Evolutionary conservation across 2,113 vertebrate species (phyloP).

Genomic region (Isurus oxyrinchus): DNA sequence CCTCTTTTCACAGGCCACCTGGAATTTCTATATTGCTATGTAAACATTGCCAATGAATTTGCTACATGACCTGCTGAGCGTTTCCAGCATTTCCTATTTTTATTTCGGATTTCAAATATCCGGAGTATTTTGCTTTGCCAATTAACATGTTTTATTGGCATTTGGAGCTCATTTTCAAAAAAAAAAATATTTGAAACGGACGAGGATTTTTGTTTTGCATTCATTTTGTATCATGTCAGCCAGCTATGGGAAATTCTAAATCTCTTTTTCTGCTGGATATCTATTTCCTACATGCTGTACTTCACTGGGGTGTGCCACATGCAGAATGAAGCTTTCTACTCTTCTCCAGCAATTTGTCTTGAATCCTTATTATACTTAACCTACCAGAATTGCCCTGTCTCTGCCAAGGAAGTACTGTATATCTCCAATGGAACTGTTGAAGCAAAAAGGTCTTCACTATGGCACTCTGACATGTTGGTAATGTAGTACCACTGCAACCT

Average conservation of each 20-base stretch:
- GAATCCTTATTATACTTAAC: not conserved
- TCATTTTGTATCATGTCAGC: not conserved
- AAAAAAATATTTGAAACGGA: not conserved
- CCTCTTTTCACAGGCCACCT: not conserved
- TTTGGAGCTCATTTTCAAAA: not conserved
- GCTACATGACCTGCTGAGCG: not conserved
- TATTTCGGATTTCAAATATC: not conserved
- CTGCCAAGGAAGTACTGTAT: not conserved
- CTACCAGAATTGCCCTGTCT: not conserved
- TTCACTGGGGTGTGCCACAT: not conserved
- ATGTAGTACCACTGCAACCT: not conserved
- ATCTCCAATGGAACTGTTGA: not conserved
- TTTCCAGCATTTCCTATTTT: slow-evolving; percentile 19
- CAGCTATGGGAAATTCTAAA: not conserved
- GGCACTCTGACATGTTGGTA: not conserved
- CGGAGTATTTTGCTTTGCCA: not conserved
- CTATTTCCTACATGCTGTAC: not conserved
- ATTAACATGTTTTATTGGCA: not conserved
- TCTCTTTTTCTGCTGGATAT: not conserved
- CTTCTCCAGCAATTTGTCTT: not conserved
- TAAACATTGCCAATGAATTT: slow-evolving; percentile 8
- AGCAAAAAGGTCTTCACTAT: not conserved
- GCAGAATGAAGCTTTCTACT: not conserved
- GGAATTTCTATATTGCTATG: not conserved
- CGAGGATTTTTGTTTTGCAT: not conserved